Percentiles rank a stretch among this genome's conserved stretches.
Conservation (phyloP, 2,113 vertebrate genomes). For the Okapia johnstoni region DNA sequence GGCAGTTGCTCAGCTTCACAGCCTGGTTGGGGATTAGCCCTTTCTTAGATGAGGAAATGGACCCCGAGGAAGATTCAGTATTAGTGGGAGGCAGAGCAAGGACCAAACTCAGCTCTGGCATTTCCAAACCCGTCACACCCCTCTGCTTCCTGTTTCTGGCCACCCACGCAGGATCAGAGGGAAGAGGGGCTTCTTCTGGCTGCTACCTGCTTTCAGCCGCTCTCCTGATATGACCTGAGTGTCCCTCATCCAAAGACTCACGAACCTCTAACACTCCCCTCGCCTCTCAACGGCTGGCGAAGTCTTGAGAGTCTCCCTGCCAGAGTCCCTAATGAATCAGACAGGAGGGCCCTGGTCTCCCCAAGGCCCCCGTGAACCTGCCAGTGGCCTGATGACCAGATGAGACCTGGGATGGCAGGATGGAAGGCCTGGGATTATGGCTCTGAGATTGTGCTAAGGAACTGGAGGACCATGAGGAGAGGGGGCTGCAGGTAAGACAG, state of each 20-base stretch:
- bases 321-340: neutral
- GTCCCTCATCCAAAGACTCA: neutral
- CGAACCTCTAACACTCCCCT: neutral
- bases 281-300: neutral
- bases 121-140: neutral
- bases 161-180: neutral
- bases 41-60: neutral
- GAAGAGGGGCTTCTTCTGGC: neutral
- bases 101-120: neutral
- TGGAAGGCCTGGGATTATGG: rapidly evolving
- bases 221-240: neutral
- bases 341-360: neutral
- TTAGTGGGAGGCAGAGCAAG: neutral
- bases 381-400: neutral
- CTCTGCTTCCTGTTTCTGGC: neutral
- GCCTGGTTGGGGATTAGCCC: neutral
- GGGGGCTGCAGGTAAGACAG: neutral
- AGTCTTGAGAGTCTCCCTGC: no score
- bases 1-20: neutral
- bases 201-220: neutral
- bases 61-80: neutral
- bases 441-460: rapidly evolving
- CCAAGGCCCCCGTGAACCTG: rapidly evolving
- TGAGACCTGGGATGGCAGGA: neutral
- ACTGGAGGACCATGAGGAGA: neutral